These are phyloP conservation scores for Rhagologus leucostigma DNA, from an alignment of 2,113 vertebrate species.

Conservation along the genomic window DNA sequence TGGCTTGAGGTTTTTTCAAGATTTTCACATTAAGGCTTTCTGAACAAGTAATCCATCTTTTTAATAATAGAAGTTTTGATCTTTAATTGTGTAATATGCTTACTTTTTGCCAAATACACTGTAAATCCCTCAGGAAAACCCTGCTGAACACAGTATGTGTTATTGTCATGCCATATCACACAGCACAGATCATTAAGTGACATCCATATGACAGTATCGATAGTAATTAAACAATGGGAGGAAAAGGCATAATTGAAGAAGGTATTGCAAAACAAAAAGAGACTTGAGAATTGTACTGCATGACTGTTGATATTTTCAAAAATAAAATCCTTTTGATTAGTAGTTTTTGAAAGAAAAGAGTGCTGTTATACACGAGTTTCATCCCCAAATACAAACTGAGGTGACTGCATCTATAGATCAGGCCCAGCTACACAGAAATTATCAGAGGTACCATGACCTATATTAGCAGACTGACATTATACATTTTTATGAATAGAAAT, in stretches of 20 bases:
- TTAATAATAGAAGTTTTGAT: not conserved
- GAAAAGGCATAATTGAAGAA: not conserved
- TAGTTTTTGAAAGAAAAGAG: not conserved
- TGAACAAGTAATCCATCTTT: not conserved
- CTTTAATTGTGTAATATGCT: not conserved
- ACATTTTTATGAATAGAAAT: conserved; percentile 15
- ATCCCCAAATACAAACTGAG: not conserved
- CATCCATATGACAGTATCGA: not conserved
- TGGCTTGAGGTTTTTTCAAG: not conserved
- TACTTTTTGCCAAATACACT: not conserved
- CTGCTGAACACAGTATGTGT: not conserved
- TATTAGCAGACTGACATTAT: not conserved
- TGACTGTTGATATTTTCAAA: not conserved
- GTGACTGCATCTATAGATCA: not conserved
- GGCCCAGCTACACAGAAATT: not conserved
- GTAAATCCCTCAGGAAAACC: not conserved
- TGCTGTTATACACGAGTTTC: not conserved
- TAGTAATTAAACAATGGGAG: not conserved
- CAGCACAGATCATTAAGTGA: not conserved
- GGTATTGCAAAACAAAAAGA: not conserved
- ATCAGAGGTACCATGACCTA: not conserved
- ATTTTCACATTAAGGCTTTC: not conserved
- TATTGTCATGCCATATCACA: not conserved
- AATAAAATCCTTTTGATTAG: not conserved
- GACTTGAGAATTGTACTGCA: not conserved